Base-by-base conservation (phyloP, 2,797 vertebrate genomes). In the Megalops cyprinoides region DNA sequence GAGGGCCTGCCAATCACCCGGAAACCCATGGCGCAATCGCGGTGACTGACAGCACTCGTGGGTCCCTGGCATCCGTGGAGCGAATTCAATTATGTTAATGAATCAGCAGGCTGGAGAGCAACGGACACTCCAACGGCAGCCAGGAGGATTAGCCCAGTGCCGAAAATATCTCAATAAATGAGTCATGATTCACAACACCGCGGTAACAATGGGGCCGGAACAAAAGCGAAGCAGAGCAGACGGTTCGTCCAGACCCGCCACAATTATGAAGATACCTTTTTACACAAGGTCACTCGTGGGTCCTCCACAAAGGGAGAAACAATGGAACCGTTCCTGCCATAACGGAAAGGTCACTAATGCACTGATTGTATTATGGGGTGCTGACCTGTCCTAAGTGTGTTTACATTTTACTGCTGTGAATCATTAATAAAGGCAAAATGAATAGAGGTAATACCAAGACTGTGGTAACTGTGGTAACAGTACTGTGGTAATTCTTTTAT, bases 31-130 rank as follows among this genome's bases (percentile, higher is more conserved):
- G 55, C 28, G 37, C 56, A 25, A 25, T 1, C 0, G 34, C 2
- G 7, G 76, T 78, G 56, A 60, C 42, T 48, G 58, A 60, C 55
- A 60, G 56, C 55, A 23, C 76, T 31, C 15, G 74, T 8, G 51
- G 42, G 49, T 56, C 49, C 9, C n/a, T 20, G 6, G 18, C 7
- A 31, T 1, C n/a, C 31, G 49, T 39, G 34, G 74, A 1, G 74
- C 2, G 23, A 76, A 56, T 51, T 55, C 74, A 55, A 56, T 76
- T 37, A 76, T 56, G 74, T 34, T 76, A 76, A 76, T 76, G 3
- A 39, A 34, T 28, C 25, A 10, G 2, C 31, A 1, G 74, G 48
- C 51, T 51, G 28, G 48, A 34, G 48, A 49, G 10, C 42, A n/a
- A 23, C 4, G 4, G 46, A 10, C 34, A 18, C 42, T 49, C n/a